Conservation (phyloP, 2,888 invertebrate genomes). For the Lithophane semibrunnea region DNA sequence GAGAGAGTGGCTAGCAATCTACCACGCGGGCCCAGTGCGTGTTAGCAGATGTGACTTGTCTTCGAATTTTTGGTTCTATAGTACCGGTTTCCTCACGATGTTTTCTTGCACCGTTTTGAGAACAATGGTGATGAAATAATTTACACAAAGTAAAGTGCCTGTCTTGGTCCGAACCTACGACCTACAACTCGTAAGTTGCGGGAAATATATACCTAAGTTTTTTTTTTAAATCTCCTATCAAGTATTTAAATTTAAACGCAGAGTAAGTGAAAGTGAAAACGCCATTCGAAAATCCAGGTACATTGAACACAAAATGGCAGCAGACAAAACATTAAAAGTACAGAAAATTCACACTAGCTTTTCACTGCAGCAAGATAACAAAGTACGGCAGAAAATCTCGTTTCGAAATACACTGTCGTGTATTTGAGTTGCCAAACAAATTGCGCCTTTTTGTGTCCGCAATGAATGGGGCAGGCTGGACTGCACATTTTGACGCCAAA, state of each 20-base stretch:
- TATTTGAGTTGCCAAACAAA: conserved; percentile 68
- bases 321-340: conserved; percentile 29
- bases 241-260: too few species aligned
- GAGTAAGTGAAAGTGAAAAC: not conserved
- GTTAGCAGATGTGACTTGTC: not conserved
- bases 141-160: too few species aligned
- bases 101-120: too few species aligned
- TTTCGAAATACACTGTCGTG: conserved; percentile 62
- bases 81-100: too few species aligned
- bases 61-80: not conserved
- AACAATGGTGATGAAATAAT: too few species aligned
- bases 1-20: not conserved
- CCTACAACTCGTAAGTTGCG: too few species aligned
- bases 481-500: conserved; percentile 52
- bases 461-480: conserved; percentile 53
- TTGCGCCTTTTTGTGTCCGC: conserved; percentile 59
- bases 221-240: too few species aligned
- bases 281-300: not conserved
- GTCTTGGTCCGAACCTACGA: too few species aligned
- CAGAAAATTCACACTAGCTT: conserved; percentile 53
- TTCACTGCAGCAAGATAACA: conserved; percentile 59
- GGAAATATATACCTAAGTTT: too few species aligned
- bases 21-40: not conserved
- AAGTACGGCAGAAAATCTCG: conserved; percentile 59
- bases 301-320: conserved; percentile 17